These are phyloP conservation scores for Trichacis sp. DNA, from an alignment of 2,888 invertebrate species.

Conservation along the genomic window DNA sequence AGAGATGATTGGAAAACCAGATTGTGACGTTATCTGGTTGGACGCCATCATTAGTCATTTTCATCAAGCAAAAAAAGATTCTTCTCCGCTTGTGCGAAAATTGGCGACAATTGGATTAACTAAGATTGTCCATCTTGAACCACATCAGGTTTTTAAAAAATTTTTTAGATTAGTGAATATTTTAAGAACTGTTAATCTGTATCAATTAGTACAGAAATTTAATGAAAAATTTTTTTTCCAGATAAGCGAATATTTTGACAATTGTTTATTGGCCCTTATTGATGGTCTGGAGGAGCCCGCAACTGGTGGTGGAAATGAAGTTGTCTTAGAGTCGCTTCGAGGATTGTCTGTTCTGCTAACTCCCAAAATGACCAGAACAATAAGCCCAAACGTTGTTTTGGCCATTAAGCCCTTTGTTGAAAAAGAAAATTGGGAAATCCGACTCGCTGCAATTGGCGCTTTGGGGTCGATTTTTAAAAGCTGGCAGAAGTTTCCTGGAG, in stretches of 20 bases:
- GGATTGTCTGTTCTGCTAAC: constrained; percentile 57
- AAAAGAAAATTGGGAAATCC: constrained; percentile 61
- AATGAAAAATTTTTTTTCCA: too few species aligned
- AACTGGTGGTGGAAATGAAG: constrained; percentile 54
- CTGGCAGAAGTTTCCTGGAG: constrained; percentile 49
- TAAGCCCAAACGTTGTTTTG: constrained; percentile 58
- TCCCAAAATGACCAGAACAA: constrained; percentile 50
- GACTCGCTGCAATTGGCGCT: constrained; percentile 57
- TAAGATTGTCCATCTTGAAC: constrained; percentile 54
- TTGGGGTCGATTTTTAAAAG: constrained; percentile 52
- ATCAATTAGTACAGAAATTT: too few species aligned
- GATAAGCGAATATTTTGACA: constrained; percentile 60
- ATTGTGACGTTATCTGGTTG: constrained; percentile 56
- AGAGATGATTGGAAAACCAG: constrained; percentile 55
- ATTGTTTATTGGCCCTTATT: constrained; percentile 56
- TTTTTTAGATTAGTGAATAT: constrained; percentile 56
- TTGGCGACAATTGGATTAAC: constrained; percentile 59
- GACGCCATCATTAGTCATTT: constrained; percentile 60
- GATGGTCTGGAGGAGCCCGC: constrained; percentile 60
- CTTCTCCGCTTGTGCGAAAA: constrained; percentile 59
- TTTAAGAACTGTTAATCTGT: constrained; percentile 57
- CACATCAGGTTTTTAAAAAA: constrained; percentile 57
- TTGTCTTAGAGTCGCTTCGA: constrained; percentile 58
- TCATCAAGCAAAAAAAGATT: constrained; percentile 59
- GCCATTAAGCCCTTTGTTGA: constrained; percentile 63